These are phyloP conservation scores for Diplazon laetatorius DNA, from an alignment of 2,888 invertebrate species.

Conservation along the genomic window DNA sequence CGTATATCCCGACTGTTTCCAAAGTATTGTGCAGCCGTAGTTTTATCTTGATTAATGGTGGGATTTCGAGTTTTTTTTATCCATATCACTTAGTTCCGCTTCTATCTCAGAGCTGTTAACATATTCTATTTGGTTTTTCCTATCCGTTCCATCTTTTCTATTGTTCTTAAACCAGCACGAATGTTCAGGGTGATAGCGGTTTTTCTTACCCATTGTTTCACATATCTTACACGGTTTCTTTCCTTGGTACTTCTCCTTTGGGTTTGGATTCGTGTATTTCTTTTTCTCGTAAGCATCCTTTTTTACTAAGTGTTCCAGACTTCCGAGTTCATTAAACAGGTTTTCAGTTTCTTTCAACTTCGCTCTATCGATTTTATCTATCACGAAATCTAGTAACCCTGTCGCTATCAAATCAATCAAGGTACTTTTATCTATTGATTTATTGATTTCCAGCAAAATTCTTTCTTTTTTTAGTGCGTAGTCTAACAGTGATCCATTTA, in stretches of 20 bases:
- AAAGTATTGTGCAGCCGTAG: conserved; percentile 52
- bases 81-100: conserved; percentile 62
- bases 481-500: conserved; percentile 11
- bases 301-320: conserved; percentile 67
- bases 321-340: conserved; percentile 70
- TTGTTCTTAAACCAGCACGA: conserved; percentile 32
- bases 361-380: conserved; percentile 70
- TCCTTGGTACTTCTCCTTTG: background rate
- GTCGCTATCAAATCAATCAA: conserved; percentile 22
- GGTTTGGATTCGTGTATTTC: conserved; percentile 8
- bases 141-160: conserved; percentile 7
- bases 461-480: conserved; percentile 35
- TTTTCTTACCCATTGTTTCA: conserved; percentile 50
- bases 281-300: conserved; percentile 57
- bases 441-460: conserved; percentile 14
- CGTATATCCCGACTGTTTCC: conserved; percentile 60
- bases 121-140: conserved; percentile 12
- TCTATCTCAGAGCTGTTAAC: conserved; percentile 50
- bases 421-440: conserved; percentile 25
- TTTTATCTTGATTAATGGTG: conserved; percentile 67
- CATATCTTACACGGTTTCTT: conserved; percentile 55
- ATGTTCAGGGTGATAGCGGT: conserved; percentile 28
- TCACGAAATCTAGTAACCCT: conserved; percentile 68
- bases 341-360: conserved; percentile 67
- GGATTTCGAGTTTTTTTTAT: conserved; percentile 69